Conservation (phyloP, 2,888 invertebrate species). For the Rhamnusium bicolor region DNA sequence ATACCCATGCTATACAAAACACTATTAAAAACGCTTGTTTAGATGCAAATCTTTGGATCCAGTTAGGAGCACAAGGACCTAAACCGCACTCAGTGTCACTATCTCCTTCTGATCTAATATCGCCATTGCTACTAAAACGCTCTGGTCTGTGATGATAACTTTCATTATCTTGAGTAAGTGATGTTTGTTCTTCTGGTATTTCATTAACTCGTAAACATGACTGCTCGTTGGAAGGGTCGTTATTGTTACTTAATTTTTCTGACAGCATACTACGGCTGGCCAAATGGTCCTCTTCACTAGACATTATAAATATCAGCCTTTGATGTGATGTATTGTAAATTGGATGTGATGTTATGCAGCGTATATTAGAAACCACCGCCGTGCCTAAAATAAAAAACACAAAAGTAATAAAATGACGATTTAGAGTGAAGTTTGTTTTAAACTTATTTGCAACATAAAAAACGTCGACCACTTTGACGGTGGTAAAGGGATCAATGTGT, state of each 20-base stretch:
- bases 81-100: constrained; percentile 83
- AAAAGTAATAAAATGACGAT: too few relatives aligned
- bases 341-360: constrained; percentile 28
- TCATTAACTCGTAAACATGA: constrained; percentile 55
- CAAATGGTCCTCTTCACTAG: constrained; percentile 38
- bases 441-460: too few relatives aligned
- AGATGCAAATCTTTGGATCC: constrained; percentile 86
- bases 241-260: constrained; percentile 63
- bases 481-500: too few relatives aligned
- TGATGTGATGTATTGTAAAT: constrained; percentile 29
- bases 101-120: constrained; percentile 69
- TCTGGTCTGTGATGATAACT: constrained; percentile 57
- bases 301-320: constrained; percentile 41
- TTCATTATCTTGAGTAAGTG: constrained; percentile 62
- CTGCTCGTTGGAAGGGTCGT: constrained; percentile 62
- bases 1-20: constrained; percentile 90
- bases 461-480: too few relatives aligned
- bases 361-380: constrained; percentile 18
- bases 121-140: constrained; percentile 60
- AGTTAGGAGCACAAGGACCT: constrained; percentile 83
- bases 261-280: constrained; percentile 50
- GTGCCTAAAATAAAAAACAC: constrained; percentile 38
- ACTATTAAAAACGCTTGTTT: constrained; percentile 91
- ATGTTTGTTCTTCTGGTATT: constrained; percentile 66
- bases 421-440: too few relatives aligned